Evolutionary conservation across 2,888 invertebrate species (phyloP), one percentile per base, ranked within the genome.

Genomic region (Tenthredo scrophulariae): DNA sequence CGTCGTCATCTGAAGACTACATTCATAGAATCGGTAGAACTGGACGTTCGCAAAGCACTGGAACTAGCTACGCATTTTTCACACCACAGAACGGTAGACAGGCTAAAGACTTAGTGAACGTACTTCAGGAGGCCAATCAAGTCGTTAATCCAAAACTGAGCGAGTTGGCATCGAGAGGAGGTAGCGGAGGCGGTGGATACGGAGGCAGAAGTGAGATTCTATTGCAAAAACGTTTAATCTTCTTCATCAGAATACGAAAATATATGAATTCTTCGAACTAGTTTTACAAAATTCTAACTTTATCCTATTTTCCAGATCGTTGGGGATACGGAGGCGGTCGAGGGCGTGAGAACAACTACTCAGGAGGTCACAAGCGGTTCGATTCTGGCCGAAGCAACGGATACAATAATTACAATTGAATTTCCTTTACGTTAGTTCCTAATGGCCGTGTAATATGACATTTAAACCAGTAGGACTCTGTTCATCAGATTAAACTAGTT

Each of bases 21-120:
- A 98, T 98, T 91, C 98, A 98, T 94, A 96, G 98, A 87, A 99
- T 98, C 94, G 98, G 98, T 86, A 96, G 98, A 91, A 98, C 98
- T 65, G 98, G 98, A 83, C 96, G 98, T 84, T 97, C 97, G 67
- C 96, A 97, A 93, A 95, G 96, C 89, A 97, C 97, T 89, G 98
- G 98, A 89, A 98, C 98, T 87, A 98, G 98, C 70, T 98, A 98
- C 93, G 98, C 98, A 85, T 98, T 99, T 95, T 98, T 98, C 94
- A 98, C 98, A 74, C 97, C 97, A 65, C 96, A 96, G 89, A 98
- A 98, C 93, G 95, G 96, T 87, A 96, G 97, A 89, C 98, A 98
- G 94, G 98, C 98, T 15, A 96, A 96, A 94, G 98, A 98, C 92
- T 95, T 98, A 85, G 96, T 98, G 50, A 97, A 97, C 89, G 98